Conservation (phyloP, 2,113 vertebrate species). For the Noctilio leporinus region DNA sequence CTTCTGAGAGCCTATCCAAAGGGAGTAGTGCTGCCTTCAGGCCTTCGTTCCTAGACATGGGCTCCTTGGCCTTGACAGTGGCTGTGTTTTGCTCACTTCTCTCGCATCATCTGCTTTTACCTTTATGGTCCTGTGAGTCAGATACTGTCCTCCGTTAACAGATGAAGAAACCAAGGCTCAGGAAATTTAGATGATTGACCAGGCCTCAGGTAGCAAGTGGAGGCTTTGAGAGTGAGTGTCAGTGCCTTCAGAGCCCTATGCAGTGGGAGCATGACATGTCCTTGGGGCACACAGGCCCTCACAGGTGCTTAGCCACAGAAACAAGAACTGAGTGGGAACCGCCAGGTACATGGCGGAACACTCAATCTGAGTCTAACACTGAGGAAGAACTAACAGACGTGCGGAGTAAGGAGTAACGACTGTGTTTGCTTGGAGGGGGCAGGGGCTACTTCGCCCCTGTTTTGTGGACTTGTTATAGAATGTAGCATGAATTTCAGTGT, state of each 20-base stretch:
- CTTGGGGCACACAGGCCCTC: neutral
- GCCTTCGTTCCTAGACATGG: neutral
- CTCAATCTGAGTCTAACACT: accelerated
- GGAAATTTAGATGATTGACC: neutral
- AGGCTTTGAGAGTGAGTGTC: neutral
- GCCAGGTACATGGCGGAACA: accelerated
- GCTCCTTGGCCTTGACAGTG: neutral
- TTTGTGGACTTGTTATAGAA: neutral
- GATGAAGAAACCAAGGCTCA: neutral
- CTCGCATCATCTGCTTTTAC: neutral
- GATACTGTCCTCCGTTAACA: neutral
- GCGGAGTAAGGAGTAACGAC: neutral
- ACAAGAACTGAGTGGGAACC: neutral
- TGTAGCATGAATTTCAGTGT: too few relatives aligned
- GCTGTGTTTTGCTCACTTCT: too few relatives aligned
- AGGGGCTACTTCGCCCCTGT: neutral
- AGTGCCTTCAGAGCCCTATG: neutral
- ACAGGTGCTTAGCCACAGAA: neutral
- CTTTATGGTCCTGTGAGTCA: neutral
- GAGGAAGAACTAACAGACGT: neutral
- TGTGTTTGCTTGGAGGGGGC: neutral
- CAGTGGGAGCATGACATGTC: accelerated
- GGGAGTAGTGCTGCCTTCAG: neutral
- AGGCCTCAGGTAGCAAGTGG: neutral
- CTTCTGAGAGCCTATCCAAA: neutral